These are phyloP conservation scores for Podabrus alpinus DNA, from an alignment of 2,888 invertebrate genomes.

Conservation along the genomic window DNA sequence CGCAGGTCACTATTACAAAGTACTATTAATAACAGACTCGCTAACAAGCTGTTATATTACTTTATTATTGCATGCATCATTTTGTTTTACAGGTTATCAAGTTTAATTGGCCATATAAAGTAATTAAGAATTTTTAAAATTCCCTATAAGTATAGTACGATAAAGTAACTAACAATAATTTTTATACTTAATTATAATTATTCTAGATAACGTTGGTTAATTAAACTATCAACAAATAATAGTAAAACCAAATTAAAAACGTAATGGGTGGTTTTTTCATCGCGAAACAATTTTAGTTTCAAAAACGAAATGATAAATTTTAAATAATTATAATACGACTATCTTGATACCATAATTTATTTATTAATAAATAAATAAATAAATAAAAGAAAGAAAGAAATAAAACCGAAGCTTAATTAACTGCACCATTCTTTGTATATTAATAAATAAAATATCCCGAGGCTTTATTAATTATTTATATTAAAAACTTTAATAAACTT, in stretches of 20 bases:
- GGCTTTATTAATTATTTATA: slow-evolving; percentile 1
- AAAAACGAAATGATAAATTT: not conserved
- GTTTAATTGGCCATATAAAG: slow-evolving; percentile 32
- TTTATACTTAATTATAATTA: not conserved
- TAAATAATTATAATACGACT: not conserved
- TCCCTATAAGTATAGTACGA: not conserved
- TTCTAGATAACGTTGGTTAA: not conserved
- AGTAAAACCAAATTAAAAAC: not conserved
- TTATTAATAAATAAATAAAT: not conserved
- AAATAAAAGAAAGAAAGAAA: not conserved
- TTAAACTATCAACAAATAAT: not conserved
- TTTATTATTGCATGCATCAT: slow-evolving; percentile 39
- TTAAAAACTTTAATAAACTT: slow-evolving; percentile 2
- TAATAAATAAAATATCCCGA: not conserved
- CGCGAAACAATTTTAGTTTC: not conserved
- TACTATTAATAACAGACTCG: slow-evolving; percentile 31
- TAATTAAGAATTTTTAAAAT: slow-evolving; percentile 25
- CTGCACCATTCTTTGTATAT: not conserved
- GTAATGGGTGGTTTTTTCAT: no score
- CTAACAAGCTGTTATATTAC: slow-evolving; percentile 41
- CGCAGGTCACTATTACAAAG: slow-evolving; percentile 35
- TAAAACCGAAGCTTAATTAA: not conserved
- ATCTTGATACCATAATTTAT: not conserved
- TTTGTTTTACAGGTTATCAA: slow-evolving; percentile 39
- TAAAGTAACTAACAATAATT: not conserved